Percentiles rank a stretch among this genome's conserved stretches.
phyloP scores from a whole-genome alignment of 2,888 invertebrate species.

The Drosophila trichaetosa region DNA sequence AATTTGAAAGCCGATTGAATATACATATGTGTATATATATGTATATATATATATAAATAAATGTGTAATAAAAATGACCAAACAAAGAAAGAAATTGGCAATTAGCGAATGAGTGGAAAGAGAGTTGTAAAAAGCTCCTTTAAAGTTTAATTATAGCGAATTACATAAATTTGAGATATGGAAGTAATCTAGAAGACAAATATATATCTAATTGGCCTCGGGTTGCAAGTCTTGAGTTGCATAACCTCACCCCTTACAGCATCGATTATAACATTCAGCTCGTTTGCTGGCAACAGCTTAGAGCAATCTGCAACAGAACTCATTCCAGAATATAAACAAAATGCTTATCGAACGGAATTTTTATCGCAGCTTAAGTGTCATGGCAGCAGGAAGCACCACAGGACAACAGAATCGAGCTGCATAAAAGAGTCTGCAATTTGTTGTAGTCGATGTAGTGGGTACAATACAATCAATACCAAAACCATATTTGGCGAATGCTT shows the following conservation, averaged over 20 bases:
- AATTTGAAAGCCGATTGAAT: conserved; percentile 1
- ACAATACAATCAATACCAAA: conserved; percentile 37
- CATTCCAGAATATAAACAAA: conserved; percentile 58
- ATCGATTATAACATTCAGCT: conserved; percentile 21
- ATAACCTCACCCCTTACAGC: too few relatives aligned
- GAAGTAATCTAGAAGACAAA: neutral
- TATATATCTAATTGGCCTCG: neutral
- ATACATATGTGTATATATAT: neutral
- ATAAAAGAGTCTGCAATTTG: conserved; percentile 35
- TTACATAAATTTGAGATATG: neutral
- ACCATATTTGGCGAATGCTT: conserved; percentile 43
- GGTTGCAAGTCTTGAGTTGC: neutral
- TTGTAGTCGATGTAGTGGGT: conserved; percentile 3
- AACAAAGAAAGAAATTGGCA: neutral
- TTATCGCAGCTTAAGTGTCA: conserved; percentile 78
- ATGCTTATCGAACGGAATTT: conserved; percentile 76
- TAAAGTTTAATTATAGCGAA: neutral
- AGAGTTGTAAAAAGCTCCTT: neutral
- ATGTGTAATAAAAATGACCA: neutral
- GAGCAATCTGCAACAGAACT: conserved; percentile 15
- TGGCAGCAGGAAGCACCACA: conserved; percentile 75
- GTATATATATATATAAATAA: neutral
- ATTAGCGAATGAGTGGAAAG: neutral
- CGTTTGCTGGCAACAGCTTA: conserved; percentile 54
- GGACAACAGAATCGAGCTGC: conserved; percentile 20